Base-by-base conservation (phyloP, 2,888 invertebrate genomes). In the Drosophila colorata region DNA sequence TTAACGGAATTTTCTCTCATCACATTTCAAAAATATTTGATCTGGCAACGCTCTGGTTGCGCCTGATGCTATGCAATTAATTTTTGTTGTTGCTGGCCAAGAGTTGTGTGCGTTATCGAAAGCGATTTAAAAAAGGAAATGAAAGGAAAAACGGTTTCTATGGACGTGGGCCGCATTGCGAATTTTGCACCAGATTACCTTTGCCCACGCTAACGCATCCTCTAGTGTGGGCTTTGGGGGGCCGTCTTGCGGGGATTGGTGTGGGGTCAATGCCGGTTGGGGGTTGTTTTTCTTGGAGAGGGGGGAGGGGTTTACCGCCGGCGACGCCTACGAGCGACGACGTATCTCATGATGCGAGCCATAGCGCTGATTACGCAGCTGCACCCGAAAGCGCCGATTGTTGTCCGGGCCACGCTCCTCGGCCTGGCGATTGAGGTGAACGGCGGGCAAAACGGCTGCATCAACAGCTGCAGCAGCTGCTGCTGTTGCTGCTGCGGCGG, bases 271-370 rank as follows among this genome's bases (percentile, higher is more conserved):
- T 41, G 43, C 53, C 23, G 44, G 44, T 31, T 25, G 35, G 40
- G 16, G 16, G 23, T 8, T 4, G 4, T 23, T 8, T 28, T 28
- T 2, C 25, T 37, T 23, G 14, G 28, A 7, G 57, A 37, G 23
- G 28, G 18, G 11, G 3, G 48, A 0, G 14, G 4, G n/a, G 20
- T 28, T 28, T 28, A 4, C 18, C 41, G 40, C 1, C 18, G 47
- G 1, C 43, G 44, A 8, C 69, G 52, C 9, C 47, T 83, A 86
- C 41, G 79, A 69, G n/a, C 89, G 80, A 67, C 90, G 87, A 61
- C 90, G 87, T 16, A 90, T 90, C 69, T 90, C 90, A 73, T 90
- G 90, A 75, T 89, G 77, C 38, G 90, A 89, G 20, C 87, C 87
- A 69, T 80, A 81, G 25, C 90, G 88, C 69, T 90, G 90, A 74